These are phyloP conservation scores for Battus philenor DNA, from an alignment of 1,140 invertebrate species.

Conservation along the genomic window DNA sequence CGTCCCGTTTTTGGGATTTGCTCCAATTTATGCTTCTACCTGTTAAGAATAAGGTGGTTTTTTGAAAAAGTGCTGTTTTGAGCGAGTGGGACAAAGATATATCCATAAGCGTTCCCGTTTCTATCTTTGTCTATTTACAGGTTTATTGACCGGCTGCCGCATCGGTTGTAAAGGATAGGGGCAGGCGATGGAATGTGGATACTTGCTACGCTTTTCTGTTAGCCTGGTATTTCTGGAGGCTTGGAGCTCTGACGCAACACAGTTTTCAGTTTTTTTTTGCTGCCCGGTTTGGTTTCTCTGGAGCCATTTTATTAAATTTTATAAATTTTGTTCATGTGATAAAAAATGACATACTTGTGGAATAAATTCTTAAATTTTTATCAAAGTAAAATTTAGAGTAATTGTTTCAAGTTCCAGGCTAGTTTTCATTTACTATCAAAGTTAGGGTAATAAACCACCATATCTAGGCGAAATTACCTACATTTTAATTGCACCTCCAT, in stretches of 20 bases:
- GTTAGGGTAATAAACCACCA: no score
- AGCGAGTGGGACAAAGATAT: slow-evolving; percentile 14
- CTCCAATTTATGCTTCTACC: not conserved
- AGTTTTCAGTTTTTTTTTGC: not conserved
- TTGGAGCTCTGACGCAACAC: slow-evolving; percentile 35
- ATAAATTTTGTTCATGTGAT: no score
- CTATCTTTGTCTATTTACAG: slow-evolving; percentile 19
- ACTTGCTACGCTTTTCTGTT: slow-evolving; percentile 30
- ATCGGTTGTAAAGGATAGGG: slow-evolving; percentile 40
- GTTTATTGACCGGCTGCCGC: slow-evolving; percentile 47
- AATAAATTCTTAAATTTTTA: no score
- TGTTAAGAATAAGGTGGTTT: not conserved
- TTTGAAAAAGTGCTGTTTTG: not conserved
- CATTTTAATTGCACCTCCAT: no score
- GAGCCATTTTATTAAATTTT: no score
- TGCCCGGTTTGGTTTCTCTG: not conserved
- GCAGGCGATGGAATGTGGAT: slow-evolving; percentile 45
- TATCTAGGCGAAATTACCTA: no score
- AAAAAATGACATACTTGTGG: no score
- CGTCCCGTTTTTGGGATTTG: slow-evolving; percentile 17
- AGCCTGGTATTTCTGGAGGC: slow-evolving; percentile 58
- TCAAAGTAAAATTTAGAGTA: no score
- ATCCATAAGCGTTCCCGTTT: slow-evolving; percentile 16
- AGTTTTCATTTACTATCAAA: no score
- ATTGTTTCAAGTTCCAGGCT: no score